Base-by-base conservation (phyloP, 2,888 invertebrate species). In the Hypena proboscidalis region DNA sequence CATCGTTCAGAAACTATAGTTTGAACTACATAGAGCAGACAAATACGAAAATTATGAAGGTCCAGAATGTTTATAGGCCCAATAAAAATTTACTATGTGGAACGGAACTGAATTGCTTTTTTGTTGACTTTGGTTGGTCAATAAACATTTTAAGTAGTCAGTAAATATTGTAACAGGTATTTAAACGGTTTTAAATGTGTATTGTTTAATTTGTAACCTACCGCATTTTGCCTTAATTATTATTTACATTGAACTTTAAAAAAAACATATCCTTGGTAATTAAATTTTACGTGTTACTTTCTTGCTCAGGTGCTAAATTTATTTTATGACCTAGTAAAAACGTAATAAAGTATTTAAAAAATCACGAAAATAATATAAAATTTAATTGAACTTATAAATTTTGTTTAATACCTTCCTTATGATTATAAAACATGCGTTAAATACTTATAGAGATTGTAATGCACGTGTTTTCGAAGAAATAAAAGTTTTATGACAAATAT, bases 1-100 rank as follows among this genome's bases (percentile, higher is more conserved):
- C 38, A 30, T 34, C 39, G 37, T 44, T 60, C 42, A 11, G 3
- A 46, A 59, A 50, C 44, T 59, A n/a, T n/a, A 47, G 60, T 54
- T 41, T 48, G 22, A 27, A 39, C n/a, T n/a, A n/a, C n/a, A n/a
- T n/a, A n/a, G n/a, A n/a, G n/a, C 6, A 27, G 14, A 19, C 15
- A 50, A 57, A 58, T 51, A 34, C 29, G 45, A 56, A 50, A 61
- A 32, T 52, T 48, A 65, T 66, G 41, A 42, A 38, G 49, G 51
- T 50, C 21, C 27, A 35, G 17, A 20, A 30, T 23, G 55, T 64
- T 65, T 67, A 58, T 65, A 34, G 42, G 29, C 19, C 36, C 42
- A 37, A 60, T 64, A 65, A 64, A 67, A 40, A 14, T 47, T 26
- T 36, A 58, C 6, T 35, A 33, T 40, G 9, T 23, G 25, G 27